These are phyloP conservation scores for Urocynchramus pylzowi DNA, from an alignment of 2,113 vertebrate species.

Conservation along the genomic window DNA sequence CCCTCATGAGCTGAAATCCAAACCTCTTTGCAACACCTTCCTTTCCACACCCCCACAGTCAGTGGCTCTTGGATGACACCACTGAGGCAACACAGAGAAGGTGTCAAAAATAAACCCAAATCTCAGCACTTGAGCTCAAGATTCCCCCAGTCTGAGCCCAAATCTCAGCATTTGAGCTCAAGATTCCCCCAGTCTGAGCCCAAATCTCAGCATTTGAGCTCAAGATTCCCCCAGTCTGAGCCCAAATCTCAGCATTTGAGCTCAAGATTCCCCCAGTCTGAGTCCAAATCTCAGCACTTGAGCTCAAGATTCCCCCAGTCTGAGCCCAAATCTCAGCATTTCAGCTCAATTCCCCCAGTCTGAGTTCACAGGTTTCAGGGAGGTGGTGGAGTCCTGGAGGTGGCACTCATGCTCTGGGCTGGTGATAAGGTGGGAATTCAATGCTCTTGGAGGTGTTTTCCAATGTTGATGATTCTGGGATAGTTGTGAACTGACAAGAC, in stretches of 20 bases:
- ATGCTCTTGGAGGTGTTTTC: not conserved
- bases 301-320: not conserved
- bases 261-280: not conserved
- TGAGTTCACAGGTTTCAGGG: not conserved
- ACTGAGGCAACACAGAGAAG: not conserved
- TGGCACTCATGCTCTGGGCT: not conserved
- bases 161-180: not conserved
- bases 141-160: not conserved
- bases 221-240: accelerated
- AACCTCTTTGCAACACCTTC: not conserved
- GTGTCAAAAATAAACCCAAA: not conserved
- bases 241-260: not conserved
- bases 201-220: not conserved
- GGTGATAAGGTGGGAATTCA: not conserved
- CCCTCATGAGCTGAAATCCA: not conserved
- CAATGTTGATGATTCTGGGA: not conserved
- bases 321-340: not conserved
- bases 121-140: not conserved
- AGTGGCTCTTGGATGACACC: not conserved
- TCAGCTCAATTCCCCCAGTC: not conserved
- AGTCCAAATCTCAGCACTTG: not conserved
- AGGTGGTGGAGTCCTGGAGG: not conserved
- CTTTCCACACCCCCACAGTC: not conserved
- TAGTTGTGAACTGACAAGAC: not conserved
- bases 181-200: accelerated